Evolutionary conservation across 1,140 invertebrate genomes (phyloP), one percentile per base, ranked within the genome.

Genomic region (Brachionus rotundiformis): DNA sequence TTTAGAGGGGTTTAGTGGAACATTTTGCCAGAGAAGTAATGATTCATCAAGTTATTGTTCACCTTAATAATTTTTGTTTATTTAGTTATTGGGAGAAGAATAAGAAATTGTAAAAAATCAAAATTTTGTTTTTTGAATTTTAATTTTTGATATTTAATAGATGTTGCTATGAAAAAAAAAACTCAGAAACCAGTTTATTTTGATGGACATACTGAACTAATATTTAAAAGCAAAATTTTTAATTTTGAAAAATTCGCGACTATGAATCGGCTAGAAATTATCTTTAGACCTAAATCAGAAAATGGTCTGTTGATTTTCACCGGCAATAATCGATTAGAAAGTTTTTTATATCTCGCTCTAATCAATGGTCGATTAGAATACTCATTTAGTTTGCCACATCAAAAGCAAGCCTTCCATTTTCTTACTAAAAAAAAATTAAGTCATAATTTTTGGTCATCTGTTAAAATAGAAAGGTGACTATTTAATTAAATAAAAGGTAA

Each of bases 351-450:
- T 44, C 1, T 73, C 10, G 68, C 36, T 13, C 23, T 73, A 13
- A 23, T 27, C 25, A 44, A 73, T 16, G 68, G 39, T 25, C 44
- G 25, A 73, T 44, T 73, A 10, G 68, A 41, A 13, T 73, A 25
- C 36, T 73, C 68, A 44, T 73, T 73, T 44, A 73, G 68, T 44
- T 41, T 73, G 25, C 68, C 68, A 47, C 25, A 73, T 13, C 68
- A 73, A 41, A 73, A 73, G 25, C 68, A 73, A 23, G 23, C 68
- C 25, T 73, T 73, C 44, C 44, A 39, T 4, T 31, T 73, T 44
- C 36, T 1, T n/a, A 41, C 68, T 6, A 41, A 44, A 44, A 25
- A 23, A 41, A 73, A 73, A 73, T 27, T 73, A 31, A 47, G 23
- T 13, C 11, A 44, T 13, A 73, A 47, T 27, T 39, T 19, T 44